These are phyloP conservation scores for Falcunculus frontatus DNA, from an alignment of 2,113 vertebrate species.

Conservation along the genomic window DNA sequence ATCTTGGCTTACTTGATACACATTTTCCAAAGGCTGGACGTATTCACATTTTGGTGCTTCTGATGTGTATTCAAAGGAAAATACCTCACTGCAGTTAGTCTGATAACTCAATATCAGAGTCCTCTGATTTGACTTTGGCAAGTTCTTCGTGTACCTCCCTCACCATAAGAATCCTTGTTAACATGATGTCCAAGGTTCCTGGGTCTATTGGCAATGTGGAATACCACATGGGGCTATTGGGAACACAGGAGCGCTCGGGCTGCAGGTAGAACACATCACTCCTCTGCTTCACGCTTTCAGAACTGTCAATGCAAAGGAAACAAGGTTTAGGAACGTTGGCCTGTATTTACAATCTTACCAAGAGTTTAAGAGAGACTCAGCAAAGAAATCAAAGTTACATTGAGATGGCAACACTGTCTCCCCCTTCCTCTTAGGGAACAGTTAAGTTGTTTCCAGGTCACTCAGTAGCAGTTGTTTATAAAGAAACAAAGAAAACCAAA, in stretches of 20 bases:
- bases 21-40: constrained; percentile 68
- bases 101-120: constrained; percentile 80
- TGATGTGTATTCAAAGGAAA: constrained; percentile 65
- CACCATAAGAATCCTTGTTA: constrained; percentile 90
- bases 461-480: background rate
- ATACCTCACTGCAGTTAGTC: constrained; percentile 69
- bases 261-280: constrained; percentile 94
- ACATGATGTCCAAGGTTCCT: constrained; percentile 91
- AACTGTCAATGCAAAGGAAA: constrained; percentile 68
- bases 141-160: constrained; percentile 87
- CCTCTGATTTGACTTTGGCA: constrained; percentile 81
- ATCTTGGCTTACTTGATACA: constrained; percentile 47
- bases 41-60: constrained; percentile 82
- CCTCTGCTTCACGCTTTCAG: constrained; percentile 92
- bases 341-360: background rate
- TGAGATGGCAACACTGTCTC: background rate
- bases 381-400: background rate
- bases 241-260: constrained; percentile 93
- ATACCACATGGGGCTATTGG: constrained; percentile 97
- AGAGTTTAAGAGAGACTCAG: background rate
- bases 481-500: background rate
- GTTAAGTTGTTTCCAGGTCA: background rate
- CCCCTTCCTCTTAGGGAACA: background rate
- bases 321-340: background rate
- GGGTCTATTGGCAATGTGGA: constrained; percentile 88